phyloP scores from a whole-genome alignment of 2,888 invertebrate genomes.

The Gymnoscelis rufifasciata region DNA sequence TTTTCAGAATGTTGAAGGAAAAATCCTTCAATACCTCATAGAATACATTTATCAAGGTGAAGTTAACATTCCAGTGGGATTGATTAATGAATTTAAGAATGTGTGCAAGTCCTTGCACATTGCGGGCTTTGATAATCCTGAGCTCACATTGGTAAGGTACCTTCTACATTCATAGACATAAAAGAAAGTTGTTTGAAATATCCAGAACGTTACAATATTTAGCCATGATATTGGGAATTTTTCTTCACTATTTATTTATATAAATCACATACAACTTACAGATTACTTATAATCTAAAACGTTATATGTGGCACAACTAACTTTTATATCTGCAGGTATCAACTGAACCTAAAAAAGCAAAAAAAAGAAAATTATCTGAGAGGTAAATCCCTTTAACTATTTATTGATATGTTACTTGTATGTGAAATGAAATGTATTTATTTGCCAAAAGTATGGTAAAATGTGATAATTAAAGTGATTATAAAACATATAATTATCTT shows the following conservation, averaged over 20 bases:
- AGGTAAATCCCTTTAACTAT: background rate
- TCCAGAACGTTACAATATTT: too few relatives aligned
- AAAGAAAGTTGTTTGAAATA: too few relatives aligned
- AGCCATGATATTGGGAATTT: too few relatives aligned
- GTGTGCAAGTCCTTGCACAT: conserved; percentile 52
- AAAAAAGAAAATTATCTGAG: background rate
- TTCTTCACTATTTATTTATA: too few relatives aligned
- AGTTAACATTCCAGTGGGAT: conserved; percentile 45
- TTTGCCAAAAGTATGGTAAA: background rate
- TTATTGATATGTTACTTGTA: background rate
- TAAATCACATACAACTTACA: too few relatives aligned
- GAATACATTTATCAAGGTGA: conserved; percentile 70
- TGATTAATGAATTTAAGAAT: conserved; percentile 45
- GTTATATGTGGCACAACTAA: too few relatives aligned
- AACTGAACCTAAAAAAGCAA: background rate
- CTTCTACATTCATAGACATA: too few relatives aligned
- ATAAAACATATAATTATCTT: too few relatives aligned
- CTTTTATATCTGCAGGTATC: background rate
- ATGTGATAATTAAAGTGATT: too few relatives aligned
- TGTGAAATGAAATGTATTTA: too few relatives aligned
- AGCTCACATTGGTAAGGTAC: conserved; percentile 6
- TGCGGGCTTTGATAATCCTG: conserved; percentile 41
- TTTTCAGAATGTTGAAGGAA: conserved; percentile 54
- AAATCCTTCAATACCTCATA: conserved; percentile 46
- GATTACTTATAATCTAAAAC: too few relatives aligned